These are phyloP conservation scores for Centropyge bicolor DNA, from an alignment of 2,797 vertebrate species.

Conservation along the genomic window DNA sequence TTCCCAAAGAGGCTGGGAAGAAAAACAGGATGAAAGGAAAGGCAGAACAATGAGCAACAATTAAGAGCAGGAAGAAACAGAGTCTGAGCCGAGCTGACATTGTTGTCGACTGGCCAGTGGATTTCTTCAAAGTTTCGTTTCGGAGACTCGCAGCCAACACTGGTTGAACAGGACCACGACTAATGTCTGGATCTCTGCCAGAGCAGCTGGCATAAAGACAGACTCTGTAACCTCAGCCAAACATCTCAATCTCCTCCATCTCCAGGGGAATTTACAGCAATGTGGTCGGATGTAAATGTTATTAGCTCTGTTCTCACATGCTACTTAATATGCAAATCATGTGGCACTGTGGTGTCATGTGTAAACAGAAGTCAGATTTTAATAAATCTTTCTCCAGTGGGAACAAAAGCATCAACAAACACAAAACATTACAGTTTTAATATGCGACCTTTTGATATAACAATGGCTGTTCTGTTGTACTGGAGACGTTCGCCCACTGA, in stretches of 20 bases:
- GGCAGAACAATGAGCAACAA: conserved; percentile 39
- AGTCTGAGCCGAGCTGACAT: not conserved
- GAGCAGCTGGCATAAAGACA: conserved; percentile 13
- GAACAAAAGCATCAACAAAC: conserved; percentile 2
- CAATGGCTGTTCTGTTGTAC: conserved; percentile 7
- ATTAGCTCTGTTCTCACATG: not conserved
- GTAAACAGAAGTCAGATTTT: not conserved
- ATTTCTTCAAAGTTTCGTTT: conserved; percentile 28
- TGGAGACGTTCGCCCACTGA: conserved; percentile 12
- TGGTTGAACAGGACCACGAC: conserved; percentile 28
- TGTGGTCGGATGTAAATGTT: not conserved
- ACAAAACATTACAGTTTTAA: not conserved
- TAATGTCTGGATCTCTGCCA: conserved; percentile 35
- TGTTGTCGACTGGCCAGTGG: not conserved
- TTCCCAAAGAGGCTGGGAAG: conserved; percentile 87
- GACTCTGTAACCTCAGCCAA: conserved; percentile 5
- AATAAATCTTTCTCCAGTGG: not conserved
- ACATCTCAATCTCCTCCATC: conserved; percentile 12
- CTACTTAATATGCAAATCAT: conserved; percentile 5
- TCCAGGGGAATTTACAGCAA: conserved; percentile 9
- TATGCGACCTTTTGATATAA: conserved; percentile 3
- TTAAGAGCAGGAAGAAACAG: conserved; percentile 8
- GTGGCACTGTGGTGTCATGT: not conserved
- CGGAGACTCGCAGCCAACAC: not conserved
- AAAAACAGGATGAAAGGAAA: not conserved